Base-by-base conservation (phyloP, 2,888 invertebrate genomes). In the Eledona agricola region DNA sequence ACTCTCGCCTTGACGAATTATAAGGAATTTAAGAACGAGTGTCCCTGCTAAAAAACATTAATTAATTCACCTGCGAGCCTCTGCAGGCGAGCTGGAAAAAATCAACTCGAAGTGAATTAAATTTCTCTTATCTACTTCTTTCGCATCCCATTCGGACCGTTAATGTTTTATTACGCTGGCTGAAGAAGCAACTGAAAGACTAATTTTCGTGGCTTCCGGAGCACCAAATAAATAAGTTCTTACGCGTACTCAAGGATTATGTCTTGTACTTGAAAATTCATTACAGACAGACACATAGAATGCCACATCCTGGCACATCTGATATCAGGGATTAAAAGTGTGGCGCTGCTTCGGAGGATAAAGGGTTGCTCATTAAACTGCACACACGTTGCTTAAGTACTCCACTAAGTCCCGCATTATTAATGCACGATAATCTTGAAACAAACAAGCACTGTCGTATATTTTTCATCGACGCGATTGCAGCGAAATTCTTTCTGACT, bases 361-460 rank as follows among this genome's bases (percentile, higher is more conserved):
- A 59, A 59, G 51, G 56, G 34, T 34, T 37, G 52, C 50, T 55
- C 47, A 46, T 49, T 51, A 50, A 59, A 59, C 40, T 56, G 56
- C 57, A 49, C 46, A 54, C 40, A 53, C 55, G 52, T 42, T 46
- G 54, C 15, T 57, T 55, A 55, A 55, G 34, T 37, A 51, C 51
- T 15, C n/a, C n/a, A 28, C 50, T 57, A 47, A 57, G 55, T 51
- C 52, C 55, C 35, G 47, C 40, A 54, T 55, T 54, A 62, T 60
- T 57, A 63, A 55, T 60, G 54, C 50, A 59, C 32, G 34, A 32
- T 42, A 50, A 50, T 50, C 50, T 50, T 22, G 19, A 19, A 32
- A 23, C 34, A 42, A 51, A 42, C 42, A 51, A 12, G 16, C 9
- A 15, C 5, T 12, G 25, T 1, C 6, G 26, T 32, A n/a, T 29